Base-by-base conservation (phyloP, 2,113 vertebrate genomes). In the Vidua macroura region DNA sequence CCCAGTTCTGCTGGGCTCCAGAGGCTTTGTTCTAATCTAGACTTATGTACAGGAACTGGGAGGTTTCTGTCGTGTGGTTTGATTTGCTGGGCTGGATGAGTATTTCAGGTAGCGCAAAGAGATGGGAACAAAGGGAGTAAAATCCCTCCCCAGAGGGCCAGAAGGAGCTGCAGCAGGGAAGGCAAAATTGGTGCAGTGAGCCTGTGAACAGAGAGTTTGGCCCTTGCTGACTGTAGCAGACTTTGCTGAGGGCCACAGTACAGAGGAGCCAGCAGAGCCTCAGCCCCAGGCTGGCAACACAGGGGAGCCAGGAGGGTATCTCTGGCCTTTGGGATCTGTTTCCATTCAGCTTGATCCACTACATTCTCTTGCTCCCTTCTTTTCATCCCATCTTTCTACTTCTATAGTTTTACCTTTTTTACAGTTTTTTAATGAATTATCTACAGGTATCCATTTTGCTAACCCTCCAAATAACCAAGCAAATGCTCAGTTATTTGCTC, bases 191-290 rank as follows among this genome's bases (percentile, higher is more conserved):
- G 24, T 86, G 39, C 30, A 13, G 59, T 48, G 55, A 83, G 46
- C 30, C 56, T 87, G 7, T 3, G 5, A 59, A 15, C 46, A 56
- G 19, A 8, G 7, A 35, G 81, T 21, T 67, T 53, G 59, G 35
- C 69, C 43, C 43, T 69, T 56, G 63, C 63, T 76, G 63, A 7
- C 44, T 75, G 43, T 28, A 49, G 66, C 64, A 17, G 13, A 8
- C 17, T 73, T 41, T 66, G 56, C 64, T 48, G 56, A 56, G 60
- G 13, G 30, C 39, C n/a, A 18, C 0, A 0, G 2, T 33, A 20
- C 12, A 39, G 53, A 46, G 31, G 24, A 68, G n/a, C 10, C 28
- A 46, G 66, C 68, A 82, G 46, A 82, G 66, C 64, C 18, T n/a
- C 37, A 86, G 55, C 33, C 30, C 25, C 58, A 52, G 48, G 35